phyloP scores from a whole-genome alignment of 2,888 invertebrate genomes.

The Frankliniella intonsa region DNA sequence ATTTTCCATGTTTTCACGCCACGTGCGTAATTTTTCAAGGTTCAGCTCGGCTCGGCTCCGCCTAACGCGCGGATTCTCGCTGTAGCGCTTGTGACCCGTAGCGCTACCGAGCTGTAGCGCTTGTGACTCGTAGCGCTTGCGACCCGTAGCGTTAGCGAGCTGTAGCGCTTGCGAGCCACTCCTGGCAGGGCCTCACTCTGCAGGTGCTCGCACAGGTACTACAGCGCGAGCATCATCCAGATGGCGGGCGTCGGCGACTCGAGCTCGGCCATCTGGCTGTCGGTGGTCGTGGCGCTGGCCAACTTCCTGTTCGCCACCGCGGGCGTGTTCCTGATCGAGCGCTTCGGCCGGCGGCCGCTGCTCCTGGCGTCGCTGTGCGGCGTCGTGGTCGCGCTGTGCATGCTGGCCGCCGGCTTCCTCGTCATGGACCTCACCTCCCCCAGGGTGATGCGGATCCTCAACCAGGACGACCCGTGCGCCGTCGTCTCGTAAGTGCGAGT shows the following conservation, averaged over 20 bases:
- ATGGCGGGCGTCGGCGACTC: conserved; percentile 43
- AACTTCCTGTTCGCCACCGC: conserved; percentile 50
- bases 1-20: too few species aligned
- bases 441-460: conserved; percentile 36
- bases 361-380: conserved; percentile 35
- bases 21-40: too few species aligned
- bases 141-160: too few species aligned
- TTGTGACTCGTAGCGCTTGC: too few species aligned
- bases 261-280: conserved; percentile 49
- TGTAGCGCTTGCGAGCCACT: too few species aligned
- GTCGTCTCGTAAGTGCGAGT: background rate
- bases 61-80: too few species aligned
- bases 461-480: background rate
- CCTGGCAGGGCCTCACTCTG: too few species aligned
- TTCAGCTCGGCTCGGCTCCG: too few species aligned
- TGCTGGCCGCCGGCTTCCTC: conserved; percentile 48
- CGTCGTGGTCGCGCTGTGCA: conserved; percentile 44
- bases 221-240: conserved; percentile 51
- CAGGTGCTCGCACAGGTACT: conserved; percentile 46
- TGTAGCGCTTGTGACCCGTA: too few species aligned
- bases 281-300: conserved; percentile 46
- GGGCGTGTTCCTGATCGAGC: conserved; percentile 50
- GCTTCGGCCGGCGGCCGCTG: conserved; percentile 46
- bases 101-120: too few species aligned
- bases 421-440: conserved; percentile 45